Evolutionary conservation across 1,140 invertebrate genomes (phyloP).

Genomic region (Aphaenogaster rudis): DNA sequence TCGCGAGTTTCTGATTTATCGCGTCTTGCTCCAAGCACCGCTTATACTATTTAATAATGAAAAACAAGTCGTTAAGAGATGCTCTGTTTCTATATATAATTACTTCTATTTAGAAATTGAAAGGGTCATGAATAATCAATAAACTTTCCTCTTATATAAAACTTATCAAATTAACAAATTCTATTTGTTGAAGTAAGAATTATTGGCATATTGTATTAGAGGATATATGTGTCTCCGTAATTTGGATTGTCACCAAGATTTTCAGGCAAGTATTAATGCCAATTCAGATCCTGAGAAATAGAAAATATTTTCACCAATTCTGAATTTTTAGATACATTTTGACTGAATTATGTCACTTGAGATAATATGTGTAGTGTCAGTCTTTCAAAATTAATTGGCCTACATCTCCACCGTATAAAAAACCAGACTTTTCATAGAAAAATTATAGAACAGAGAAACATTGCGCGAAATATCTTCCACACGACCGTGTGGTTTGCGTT

Average conservation of each 20-base stretch:
- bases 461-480: constrained; percentile 5
- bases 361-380: not conserved
- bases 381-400: not conserved
- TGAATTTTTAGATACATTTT: not conserved
- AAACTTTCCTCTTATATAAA: not conserved
- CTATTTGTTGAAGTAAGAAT: not conserved
- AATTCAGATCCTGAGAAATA: not conserved
- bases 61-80: not conserved
- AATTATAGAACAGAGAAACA: not conserved
- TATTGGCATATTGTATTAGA: not conserved
- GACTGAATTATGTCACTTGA: not conserved
- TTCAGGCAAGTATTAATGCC: not conserved
- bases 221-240: not conserved
- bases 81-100: not conserved
- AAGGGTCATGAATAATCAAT: not conserved
- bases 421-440: not conserved
- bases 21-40: not conserved
- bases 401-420: not conserved
- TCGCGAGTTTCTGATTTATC: not conserved
- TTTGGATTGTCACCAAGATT: not conserved
- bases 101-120: not conserved
- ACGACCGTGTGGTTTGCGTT: constrained; percentile 8
- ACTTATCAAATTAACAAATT: not conserved
- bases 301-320: not conserved
- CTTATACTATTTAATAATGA: constrained; percentile 3